phyloP scores from a whole-genome alignment of 2,888 invertebrate genomes.

The Hydriomena furcata region DNA sequence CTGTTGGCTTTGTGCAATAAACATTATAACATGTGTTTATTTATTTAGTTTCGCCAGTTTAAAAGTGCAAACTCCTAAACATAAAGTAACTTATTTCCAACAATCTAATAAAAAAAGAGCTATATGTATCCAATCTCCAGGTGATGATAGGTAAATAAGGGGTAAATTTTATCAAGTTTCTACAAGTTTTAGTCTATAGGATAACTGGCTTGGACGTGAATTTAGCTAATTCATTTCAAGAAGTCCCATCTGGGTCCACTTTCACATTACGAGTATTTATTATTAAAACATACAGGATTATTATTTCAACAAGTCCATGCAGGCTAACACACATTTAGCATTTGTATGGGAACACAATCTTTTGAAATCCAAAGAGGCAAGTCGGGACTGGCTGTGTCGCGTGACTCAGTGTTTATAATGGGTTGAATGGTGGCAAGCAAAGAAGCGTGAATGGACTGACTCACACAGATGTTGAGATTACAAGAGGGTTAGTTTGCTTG shows the following conservation, averaged over 20 bases:
- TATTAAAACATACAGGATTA: not conserved
- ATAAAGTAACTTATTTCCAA: too few relatives aligned
- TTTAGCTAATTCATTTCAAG: not conserved
- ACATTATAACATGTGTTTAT: too few relatives aligned
- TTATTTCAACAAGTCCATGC: conserved; percentile 12
- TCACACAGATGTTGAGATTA: conserved; percentile 22
- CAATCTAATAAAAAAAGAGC: too few relatives aligned
- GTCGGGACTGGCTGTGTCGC: conserved; percentile 7
- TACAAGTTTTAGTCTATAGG: too few relatives aligned
- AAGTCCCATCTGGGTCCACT: not conserved
- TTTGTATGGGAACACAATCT: conserved; percentile 4
- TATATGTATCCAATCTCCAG: too few relatives aligned
- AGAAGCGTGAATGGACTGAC: conserved; percentile 13
- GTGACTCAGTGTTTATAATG: conserved; percentile 19
- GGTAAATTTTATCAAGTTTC: too few relatives aligned
- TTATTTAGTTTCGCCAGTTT: too few relatives aligned
- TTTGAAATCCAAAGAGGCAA: conserved; percentile 4
- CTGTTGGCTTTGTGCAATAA: too few relatives aligned
- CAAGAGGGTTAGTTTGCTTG: conserved; percentile 2
- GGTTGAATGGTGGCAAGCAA: conserved; percentile 2
- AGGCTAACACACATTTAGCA: conserved; percentile 5
- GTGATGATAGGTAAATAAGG: too few relatives aligned
- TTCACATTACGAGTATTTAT: too few relatives aligned
- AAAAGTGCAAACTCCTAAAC: too few relatives aligned
- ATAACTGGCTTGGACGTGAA: too few relatives aligned